These are phyloP conservation scores for Bubalus kerabau DNA, from an alignment of 2,113 vertebrate genomes.

Conservation along the genomic window DNA sequence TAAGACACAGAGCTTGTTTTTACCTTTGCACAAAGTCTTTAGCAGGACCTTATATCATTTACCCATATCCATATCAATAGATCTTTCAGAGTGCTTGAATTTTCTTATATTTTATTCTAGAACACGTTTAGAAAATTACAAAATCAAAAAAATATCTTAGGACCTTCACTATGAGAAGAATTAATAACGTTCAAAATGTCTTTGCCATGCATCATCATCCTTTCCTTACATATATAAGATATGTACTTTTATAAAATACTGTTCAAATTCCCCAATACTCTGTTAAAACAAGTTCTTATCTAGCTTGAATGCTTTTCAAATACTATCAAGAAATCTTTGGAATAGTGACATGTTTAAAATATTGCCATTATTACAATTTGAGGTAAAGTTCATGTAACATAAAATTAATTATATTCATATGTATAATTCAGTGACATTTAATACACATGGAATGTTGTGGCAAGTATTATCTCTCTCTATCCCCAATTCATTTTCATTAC, in stretches of 20 bases:
- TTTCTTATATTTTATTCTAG: not conserved
- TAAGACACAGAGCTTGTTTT: not conserved
- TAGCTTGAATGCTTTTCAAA: not conserved
- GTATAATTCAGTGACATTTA: not conserved
- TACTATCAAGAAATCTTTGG: not conserved
- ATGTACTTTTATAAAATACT: not conserved
- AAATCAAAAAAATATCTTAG: not conserved
- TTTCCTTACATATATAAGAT: not conserved
- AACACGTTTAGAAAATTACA: not conserved
- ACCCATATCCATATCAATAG: not conserved
- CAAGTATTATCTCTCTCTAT: not conserved
- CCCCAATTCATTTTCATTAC: not conserved
- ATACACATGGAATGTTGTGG: not conserved
- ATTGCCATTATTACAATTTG: not conserved
- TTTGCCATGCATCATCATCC: not conserved
- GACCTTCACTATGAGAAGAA: not conserved
- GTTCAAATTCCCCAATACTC: not conserved
- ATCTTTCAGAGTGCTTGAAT: not conserved
- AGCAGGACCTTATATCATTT: not conserved
- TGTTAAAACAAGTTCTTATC: not conserved
- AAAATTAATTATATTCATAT: not conserved
- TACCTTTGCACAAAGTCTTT: not conserved
- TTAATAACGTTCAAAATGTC: not conserved
- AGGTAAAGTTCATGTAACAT: not conserved
- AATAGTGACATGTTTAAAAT: not conserved